Conservation (phyloP, 2,113 vertebrate genomes). For the Puntigrus tetrazona region DNA sequence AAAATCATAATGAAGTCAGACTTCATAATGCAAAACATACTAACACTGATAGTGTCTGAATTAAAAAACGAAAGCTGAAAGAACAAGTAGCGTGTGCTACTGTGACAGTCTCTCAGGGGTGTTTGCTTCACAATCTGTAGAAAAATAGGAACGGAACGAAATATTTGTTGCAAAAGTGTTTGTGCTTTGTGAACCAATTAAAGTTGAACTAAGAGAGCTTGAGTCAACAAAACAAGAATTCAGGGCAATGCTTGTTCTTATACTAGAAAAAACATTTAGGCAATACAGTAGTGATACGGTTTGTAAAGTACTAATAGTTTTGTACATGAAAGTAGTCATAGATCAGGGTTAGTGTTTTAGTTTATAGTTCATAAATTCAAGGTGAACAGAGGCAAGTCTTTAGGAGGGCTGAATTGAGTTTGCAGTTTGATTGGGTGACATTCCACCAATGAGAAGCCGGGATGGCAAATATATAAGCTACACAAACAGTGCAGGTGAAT, state of each 20-base stretch:
- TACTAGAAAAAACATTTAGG: not conserved
- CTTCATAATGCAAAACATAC: slow-evolving; percentile 25
- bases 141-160: slow-evolving; percentile 20
- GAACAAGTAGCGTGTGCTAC: not conserved
- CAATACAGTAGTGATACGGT: not conserved
- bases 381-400: not conserved
- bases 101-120: not conserved
- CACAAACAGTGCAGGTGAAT: not conserved
- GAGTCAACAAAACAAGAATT: not conserved
- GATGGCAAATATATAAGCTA: not conserved
- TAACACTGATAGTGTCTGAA: not conserved
- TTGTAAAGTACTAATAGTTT: not conserved
- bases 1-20: not conserved
- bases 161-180: slow-evolving; percentile 18
- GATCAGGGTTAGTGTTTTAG: not conserved
- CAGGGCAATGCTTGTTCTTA: not conserved
- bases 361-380: not conserved
- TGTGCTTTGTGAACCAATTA: not conserved
- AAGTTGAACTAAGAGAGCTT: not conserved
- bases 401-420: not conserved
- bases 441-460: not conserved
- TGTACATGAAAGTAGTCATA: not conserved
- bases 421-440: not conserved
- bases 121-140: not conserved
- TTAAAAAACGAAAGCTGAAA: slow-evolving; percentile 18